phyloP scores from a whole-genome alignment of 2,113 vertebrate genomes.

The Tichodroma muraria region DNA sequence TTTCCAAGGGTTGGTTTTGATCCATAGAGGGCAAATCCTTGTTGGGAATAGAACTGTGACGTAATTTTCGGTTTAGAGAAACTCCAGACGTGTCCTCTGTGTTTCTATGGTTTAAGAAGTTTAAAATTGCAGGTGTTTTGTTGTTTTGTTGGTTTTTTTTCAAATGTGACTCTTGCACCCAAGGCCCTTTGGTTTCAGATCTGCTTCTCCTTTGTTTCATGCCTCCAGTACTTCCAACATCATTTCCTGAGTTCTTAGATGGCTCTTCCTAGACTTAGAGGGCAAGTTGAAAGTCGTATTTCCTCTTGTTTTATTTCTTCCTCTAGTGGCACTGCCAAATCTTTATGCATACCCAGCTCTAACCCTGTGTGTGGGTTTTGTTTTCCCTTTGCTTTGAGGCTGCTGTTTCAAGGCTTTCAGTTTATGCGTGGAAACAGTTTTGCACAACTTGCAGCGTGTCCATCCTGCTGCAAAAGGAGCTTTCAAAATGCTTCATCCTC shows the following conservation, averaged over 20 bases:
- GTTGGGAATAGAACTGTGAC: background rate
- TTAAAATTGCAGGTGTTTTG: background rate
- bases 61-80: background rate
- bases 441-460: background rate
- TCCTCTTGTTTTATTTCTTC: background rate
- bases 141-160: background rate
- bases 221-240: background rate
- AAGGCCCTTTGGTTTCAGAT: background rate
- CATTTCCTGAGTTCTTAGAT: background rate
- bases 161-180: background rate
- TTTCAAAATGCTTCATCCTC: background rate
- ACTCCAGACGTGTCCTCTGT: rapidly evolving
- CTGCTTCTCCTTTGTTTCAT: background rate
- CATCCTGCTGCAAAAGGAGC: background rate
- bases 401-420: background rate
- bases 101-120: background rate
- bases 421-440: background rate
- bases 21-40: background rate
- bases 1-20: background rate
- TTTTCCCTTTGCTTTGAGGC: background rate
- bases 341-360: background rate
- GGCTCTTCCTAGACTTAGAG: background rate
- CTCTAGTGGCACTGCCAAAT: background rate
- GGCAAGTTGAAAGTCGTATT: background rate
- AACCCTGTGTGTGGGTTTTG: background rate